Evolutionary conservation across 92 coral and sea anemone species (phyloP), one percentile per base, ranked within the genome.

Genomic region (Zoanthus gigantus): DNA sequence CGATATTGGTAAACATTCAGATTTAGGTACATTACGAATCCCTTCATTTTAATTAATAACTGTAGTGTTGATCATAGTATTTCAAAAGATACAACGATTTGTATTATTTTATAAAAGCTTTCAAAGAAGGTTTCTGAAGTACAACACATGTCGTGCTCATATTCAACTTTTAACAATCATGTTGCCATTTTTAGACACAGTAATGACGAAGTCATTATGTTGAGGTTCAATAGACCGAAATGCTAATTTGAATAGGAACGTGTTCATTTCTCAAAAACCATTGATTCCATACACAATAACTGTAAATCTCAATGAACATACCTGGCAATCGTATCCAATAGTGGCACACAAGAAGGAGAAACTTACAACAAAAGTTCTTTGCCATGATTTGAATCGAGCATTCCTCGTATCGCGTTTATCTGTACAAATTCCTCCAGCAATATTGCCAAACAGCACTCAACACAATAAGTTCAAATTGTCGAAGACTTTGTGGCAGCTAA

Each of bases 311-410:
- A 14, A 7, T 73, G 29, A 73, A 72, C 76, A 17, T 73, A 73
- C 77, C 77, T 73, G 77, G 17, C 56, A 73, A 37, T 9, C 30
- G 4, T 16, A 44, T 10, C 77, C 30, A 73, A 44, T 48, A 73
- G 28, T 2, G 44, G 77, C 77, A 73, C 14, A 48, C 77, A 12
- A 73, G 77, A 45, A 73, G 48, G 29, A 73, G 45, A 73, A 73
- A 32, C 29, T 44, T 11, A 23, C 13, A n/a, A 28, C 56, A 45
- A n/a, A 18, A 14, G 14, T 6, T 73, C 56, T 73, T 73, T 53
- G 44, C 44, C 12, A 12, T 73, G 32, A 44, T 48, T 12, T 6
- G 29, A 45, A 15, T 73, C 17, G 45, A 37, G 42, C 57, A 45
- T 23, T n/a, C 31, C 42, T 10, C 37, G 34, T 29, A 28, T 2